Percentiles rank a stretch among this genome's conserved stretches.
Evolutionary conservation across 2,113 vertebrate genomes (phyloP).

Genomic region (Meles meles): DNA sequence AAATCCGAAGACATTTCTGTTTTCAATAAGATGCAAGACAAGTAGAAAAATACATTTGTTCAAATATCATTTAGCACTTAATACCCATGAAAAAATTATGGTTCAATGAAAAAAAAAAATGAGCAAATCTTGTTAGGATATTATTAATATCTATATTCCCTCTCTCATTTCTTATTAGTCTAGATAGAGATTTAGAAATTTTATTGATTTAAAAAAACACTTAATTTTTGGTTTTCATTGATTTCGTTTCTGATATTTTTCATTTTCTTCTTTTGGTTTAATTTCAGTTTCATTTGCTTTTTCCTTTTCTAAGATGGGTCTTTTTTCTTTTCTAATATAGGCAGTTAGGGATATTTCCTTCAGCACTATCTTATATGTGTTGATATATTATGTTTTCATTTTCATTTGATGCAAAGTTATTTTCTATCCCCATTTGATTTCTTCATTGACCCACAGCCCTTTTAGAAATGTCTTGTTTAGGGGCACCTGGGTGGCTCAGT

Average conservation of each 20-base stretch:
- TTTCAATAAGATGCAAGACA: conserved; percentile 39
- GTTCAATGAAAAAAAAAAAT: not conserved
- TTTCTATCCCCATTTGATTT: not conserved
- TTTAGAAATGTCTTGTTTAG: not conserved
- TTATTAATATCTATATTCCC: not conserved
- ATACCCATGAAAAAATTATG: not conserved
- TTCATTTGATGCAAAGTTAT: not conserved
- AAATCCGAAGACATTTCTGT: conserved; percentile 58
- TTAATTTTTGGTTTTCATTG: not conserved
- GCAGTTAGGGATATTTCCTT: not conserved
- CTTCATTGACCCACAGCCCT: not conserved
- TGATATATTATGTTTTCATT: not conserved
- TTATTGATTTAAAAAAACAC: not conserved
- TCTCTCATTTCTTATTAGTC: not conserved
- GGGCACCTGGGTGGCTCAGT: too few relatives aligned
- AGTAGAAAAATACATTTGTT: not conserved
- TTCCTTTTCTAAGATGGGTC: not conserved
- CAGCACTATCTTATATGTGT: not conserved
- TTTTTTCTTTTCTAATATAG: not conserved
- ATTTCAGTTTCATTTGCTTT: not conserved
- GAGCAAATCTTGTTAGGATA: not conserved
- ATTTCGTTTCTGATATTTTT: not conserved
- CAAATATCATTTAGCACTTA: not conserved
- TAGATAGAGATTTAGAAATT: not conserved
- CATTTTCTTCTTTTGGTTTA: not conserved